phyloP scores from a whole-genome alignment of 2,797 vertebrate species.

The Telmatherina bonti region DNA sequence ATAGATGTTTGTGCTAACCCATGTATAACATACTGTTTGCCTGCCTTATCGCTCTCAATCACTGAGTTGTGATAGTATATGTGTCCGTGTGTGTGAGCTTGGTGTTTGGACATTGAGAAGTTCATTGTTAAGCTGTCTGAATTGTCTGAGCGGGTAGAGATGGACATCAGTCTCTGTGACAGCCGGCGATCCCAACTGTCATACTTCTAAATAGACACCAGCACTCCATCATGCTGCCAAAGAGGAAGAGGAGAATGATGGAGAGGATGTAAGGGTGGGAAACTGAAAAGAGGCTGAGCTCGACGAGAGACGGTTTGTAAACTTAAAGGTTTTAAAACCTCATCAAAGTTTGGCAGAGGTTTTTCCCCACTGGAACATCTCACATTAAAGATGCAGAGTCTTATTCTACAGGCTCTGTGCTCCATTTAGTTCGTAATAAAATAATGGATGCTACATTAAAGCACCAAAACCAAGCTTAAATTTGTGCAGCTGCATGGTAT shows the following conservation, averaged over 20 bases:
- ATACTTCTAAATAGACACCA: slow-evolving; percentile 61
- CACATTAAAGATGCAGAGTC: neutral
- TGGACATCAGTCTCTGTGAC: slow-evolving; percentile 78
- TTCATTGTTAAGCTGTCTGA: slow-evolving; percentile 75
- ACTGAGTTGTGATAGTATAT: slow-evolving; percentile 32
- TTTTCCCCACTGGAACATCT: neutral
- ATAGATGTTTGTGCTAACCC: slow-evolving; percentile 45
- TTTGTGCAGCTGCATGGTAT: neutral
- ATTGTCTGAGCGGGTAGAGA: slow-evolving; percentile 62
- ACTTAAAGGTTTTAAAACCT: slow-evolving; percentile 19
- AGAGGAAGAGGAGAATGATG: slow-evolving; percentile 21
- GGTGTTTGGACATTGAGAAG: slow-evolving; percentile 63
- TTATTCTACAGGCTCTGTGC: neutral
- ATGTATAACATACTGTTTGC: slow-evolving; percentile 27
- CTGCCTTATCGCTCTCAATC: slow-evolving; percentile 43
- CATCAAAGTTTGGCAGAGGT: neutral
- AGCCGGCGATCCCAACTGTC: slow-evolving; percentile 77
- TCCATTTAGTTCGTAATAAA: neutral
- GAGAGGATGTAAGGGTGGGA: slow-evolving; percentile 11
- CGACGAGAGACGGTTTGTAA: slow-evolving; percentile 27
- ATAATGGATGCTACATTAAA: neutral
- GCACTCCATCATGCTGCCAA: slow-evolving; percentile 71
- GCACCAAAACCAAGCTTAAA: neutral
- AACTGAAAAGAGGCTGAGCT: slow-evolving; percentile 1
- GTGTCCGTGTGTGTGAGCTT: slow-evolving; percentile 14